Evolutionary conservation across 2,888 invertebrate species (phyloP).

Genomic region (Lomographa bimaculata): DNA sequence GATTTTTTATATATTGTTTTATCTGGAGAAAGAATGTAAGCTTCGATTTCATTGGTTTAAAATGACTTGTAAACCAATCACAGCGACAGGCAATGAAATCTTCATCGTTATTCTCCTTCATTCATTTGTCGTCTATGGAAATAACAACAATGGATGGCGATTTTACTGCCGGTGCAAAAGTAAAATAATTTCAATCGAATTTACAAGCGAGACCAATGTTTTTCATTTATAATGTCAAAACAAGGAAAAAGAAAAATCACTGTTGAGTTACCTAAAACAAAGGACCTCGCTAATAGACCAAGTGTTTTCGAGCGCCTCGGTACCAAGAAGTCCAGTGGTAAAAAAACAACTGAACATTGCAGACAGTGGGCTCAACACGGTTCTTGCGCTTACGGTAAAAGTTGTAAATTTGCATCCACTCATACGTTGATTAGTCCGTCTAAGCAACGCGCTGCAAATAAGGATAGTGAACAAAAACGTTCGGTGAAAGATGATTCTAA

Average conservation of each 20-base stretch:
- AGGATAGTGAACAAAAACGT: conserved; percentile 83
- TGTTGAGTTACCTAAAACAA: conserved; percentile 88
- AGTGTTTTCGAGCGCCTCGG: conserved; percentile 93
- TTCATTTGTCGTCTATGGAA: conserved; percentile 14
- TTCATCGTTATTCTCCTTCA: too few species aligned
- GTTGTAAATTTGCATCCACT: conserved; percentile 89
- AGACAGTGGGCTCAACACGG: conserved; percentile 91
- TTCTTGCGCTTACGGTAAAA: conserved; percentile 90
- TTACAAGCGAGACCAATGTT: conserved; percentile 70
- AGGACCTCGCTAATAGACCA: conserved; percentile 86
- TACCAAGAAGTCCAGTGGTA: conserved; percentile 86
- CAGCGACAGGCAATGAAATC: too few species aligned
- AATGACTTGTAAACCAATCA: too few species aligned
- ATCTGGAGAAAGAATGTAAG: too few species aligned
- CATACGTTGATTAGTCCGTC: conserved; percentile 90
- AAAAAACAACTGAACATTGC: conserved; percentile 87
- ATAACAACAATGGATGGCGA: conserved; percentile 56
- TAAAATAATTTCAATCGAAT: conserved; percentile 49
- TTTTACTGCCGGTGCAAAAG: conserved; percentile 44
- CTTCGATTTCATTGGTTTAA: too few species aligned
- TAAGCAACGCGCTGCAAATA: conserved; percentile 87
- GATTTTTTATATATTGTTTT: too few species aligned
- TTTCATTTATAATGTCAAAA: conserved; percentile 81
- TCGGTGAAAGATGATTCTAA: conserved; percentile 84
- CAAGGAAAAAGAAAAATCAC: conserved; percentile 91